These are phyloP conservation scores for Drosophila sucinea DNA, from an alignment of 1,140 invertebrate genomes.

Conservation along the genomic window DNA sequence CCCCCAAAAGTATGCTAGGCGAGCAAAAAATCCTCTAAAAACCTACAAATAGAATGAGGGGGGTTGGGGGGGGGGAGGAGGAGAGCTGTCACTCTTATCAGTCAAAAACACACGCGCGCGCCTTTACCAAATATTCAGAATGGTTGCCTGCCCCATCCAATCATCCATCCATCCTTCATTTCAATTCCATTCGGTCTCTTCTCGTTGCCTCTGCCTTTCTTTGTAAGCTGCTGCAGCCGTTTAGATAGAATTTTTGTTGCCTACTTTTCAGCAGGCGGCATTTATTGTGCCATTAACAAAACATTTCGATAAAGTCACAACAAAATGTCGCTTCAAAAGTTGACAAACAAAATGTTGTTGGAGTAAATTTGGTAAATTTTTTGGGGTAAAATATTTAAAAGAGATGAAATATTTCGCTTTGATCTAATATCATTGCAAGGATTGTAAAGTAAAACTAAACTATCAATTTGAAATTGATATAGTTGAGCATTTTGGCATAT, in stretches of 20 bases:
- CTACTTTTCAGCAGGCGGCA: slow-evolving; percentile 8
- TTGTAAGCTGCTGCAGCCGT: slow-evolving; percentile 9
- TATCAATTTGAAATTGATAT: slow-evolving; percentile 3
- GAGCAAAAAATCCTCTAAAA: slow-evolving; percentile 23
- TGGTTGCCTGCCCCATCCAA: too few relatives aligned
- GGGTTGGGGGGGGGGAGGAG: neutral
- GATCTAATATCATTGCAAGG: neutral
- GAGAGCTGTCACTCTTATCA: slow-evolving; percentile 34
- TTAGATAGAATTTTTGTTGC: slow-evolving; percentile 16
- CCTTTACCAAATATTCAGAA: neutral
- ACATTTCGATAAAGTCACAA: neutral
- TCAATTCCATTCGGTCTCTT: neutral
- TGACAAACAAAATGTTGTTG: slow-evolving; percentile 3
- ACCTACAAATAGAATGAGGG: neutral
- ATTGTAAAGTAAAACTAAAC: neutral
- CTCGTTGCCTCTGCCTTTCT: too few relatives aligned
- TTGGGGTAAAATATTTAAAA: too few relatives aligned
- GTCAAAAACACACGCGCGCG: slow-evolving; percentile 28
- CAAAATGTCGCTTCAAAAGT: neutral
- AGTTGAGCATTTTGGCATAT: neutral
- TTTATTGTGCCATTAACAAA: slow-evolving; percentile 12
- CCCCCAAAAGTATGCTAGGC: slow-evolving; percentile 23
- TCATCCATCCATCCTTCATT: neutral
- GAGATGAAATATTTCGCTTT: neutral
- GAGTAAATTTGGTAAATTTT: neutral